These are phyloP conservation scores for Dolichotis patagonum DNA, from an alignment of 2,113 vertebrate species.

Conservation along the genomic window DNA sequence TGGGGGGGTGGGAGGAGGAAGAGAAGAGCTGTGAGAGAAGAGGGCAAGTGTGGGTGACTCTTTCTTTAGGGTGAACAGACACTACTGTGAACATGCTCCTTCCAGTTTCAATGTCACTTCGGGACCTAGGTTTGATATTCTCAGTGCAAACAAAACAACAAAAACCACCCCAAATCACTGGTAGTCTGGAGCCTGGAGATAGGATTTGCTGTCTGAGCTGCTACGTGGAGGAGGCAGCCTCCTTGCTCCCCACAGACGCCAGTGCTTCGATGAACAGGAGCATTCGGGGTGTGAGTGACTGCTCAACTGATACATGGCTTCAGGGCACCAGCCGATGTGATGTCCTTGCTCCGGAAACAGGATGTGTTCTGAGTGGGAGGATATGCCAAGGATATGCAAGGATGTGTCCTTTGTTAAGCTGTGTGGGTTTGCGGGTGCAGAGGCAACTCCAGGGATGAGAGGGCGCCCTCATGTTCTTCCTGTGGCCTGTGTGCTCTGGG, in stretches of 20 bases:
- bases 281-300: background rate
- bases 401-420: background rate
- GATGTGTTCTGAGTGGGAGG: background rate
- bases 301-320: background rate
- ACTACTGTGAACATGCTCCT: background rate
- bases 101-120: background rate
- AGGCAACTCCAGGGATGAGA: background rate
- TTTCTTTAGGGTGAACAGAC: background rate
- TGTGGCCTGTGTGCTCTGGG: background rate
- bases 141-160: background rate
- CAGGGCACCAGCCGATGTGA: background rate
- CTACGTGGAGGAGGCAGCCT: background rate
- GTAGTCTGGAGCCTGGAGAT: background rate
- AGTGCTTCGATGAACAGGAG: background rate
- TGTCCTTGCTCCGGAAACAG: background rate
- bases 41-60: background rate
- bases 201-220: background rate
- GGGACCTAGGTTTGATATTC: background rate
- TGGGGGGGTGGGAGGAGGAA: background rate
- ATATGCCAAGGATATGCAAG: background rate
- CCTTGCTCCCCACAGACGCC: background rate
- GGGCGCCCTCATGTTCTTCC: background rate
- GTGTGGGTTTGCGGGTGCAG: too few species aligned
- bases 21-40: background rate
- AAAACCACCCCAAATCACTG: background rate